Evolutionary conservation across 2,888 invertebrate species (phyloP), one percentile per base, ranked within the genome.

Genomic region (Lissocephala sabroskyi): DNA sequence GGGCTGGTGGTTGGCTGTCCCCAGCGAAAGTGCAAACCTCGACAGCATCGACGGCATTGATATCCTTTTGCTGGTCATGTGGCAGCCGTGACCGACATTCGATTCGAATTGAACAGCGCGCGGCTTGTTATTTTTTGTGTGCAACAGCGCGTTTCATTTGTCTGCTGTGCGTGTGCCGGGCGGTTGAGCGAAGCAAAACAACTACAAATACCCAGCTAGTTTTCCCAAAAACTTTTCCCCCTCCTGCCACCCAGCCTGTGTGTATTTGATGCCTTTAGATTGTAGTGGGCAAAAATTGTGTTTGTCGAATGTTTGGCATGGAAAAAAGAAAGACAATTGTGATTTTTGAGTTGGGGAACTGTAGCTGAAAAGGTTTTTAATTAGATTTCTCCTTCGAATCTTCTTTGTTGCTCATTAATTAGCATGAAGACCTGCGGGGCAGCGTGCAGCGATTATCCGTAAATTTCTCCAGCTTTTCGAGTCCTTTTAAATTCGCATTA

Each of bases 51-150:
- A 26, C 4, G 5, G 26, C 9, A 26, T 26, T 26, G 26, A 26
- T 26, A 26, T 26, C 26, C 26, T 26, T 26, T 26, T 6, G 5
- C 26, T 26, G 9, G 19, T 23, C 71, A 35, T 48, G 45, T 44
- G 62, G 55, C 54, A 59, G 53, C 62, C 67, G 50, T 67, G 75
- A 75, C 67, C 71, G 70, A 71, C 67, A 70, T 74, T 74, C 70
- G 70, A 71, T 65, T n/a, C n/a, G 71, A 65, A 74, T 70, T 71
- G 70, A 75, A 71, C 75, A 67, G 67, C 61, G n/a, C n/a, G 71
- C 62, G 58, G 55, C 71, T 71, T 70, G 68, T 70, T 75, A 70
- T 75, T 67, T n/a, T 74, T 62, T 62, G 75, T 75, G 75, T 71
- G 75, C 67, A 71, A 56, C 71, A 75, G 75, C 56, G 62, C 75